Percentiles rank a stretch among this genome's conserved stretches.
These are phyloP conservation scores for Delphinapterus leucas DNA, from an alignment of 2,113 vertebrate species.

Conservation along the genomic window DNA sequence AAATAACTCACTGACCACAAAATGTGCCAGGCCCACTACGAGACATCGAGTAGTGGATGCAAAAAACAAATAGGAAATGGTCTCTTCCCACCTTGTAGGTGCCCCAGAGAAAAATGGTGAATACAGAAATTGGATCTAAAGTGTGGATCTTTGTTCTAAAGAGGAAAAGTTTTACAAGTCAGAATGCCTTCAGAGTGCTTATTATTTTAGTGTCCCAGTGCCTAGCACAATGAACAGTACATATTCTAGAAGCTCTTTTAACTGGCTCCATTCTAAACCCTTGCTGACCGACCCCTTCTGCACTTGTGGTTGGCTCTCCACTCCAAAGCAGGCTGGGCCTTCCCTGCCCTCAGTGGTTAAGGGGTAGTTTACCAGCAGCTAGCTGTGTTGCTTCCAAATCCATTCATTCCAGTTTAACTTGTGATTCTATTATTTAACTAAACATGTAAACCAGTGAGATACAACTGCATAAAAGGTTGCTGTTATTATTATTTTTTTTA, in stretches of 20 bases:
- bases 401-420: neutral
- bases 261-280: neutral
- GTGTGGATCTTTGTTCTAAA: neutral
- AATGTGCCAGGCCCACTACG: neutral
- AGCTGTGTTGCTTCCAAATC: neutral
- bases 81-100: neutral
- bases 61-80: neutral
- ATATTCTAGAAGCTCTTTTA: neutral
- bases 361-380: neutral
- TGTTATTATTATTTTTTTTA: neutral
- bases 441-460: neutral
- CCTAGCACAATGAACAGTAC: neutral
- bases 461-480: neutral
- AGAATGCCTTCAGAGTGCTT: neutral
- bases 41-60: neutral
- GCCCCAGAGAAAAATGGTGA: neutral
- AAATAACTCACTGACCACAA: neutral
- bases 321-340: neutral
- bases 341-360: neutral
- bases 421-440: neutral
- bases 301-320: neutral
- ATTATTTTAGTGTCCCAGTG: neutral
- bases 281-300: accelerated
- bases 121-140: neutral
- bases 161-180: neutral